These are phyloP conservation scores for Gorsachius goisagi DNA, from an alignment of 2,113 vertebrate genomes.

Conservation along the genomic window DNA sequence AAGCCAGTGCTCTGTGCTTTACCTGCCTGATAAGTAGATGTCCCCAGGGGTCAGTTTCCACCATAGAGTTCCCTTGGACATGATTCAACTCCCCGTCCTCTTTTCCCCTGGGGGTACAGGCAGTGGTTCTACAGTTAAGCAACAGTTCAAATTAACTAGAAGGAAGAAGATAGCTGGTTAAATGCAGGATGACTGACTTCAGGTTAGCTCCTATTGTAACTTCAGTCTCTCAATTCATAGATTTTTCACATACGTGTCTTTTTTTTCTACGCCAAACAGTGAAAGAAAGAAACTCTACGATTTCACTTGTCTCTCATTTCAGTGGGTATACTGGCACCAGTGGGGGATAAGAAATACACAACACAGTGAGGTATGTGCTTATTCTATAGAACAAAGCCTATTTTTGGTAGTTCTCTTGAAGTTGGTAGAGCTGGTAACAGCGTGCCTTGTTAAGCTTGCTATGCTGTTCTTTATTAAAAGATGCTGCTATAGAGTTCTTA, in stretches of 20 bases:
- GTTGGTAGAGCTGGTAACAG: neutral
- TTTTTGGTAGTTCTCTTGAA: neutral
- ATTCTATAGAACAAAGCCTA: neutral
- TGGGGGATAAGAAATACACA: conserved; percentile 33
- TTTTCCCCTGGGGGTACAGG: accelerated
- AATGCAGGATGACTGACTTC: neutral
- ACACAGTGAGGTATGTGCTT: neutral
- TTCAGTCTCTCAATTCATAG: neutral
- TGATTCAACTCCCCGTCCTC: neutral
- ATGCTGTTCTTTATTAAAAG: neutral
- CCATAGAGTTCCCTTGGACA: neutral
- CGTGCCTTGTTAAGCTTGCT: neutral
- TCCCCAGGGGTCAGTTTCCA: neutral
- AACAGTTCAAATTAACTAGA: neutral
- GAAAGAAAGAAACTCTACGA: neutral
- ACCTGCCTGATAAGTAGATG: neutral
- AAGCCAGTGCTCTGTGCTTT: neutral
- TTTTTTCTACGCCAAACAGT: neutral
- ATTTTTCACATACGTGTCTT: neutral
- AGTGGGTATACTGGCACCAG: conserved; percentile 29
- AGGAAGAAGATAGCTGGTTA: neutral
- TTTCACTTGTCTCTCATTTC: conserved; percentile 49
- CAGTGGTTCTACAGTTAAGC: neutral
- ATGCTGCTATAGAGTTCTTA: neutral
- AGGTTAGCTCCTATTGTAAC: neutral